Conservation (phyloP, 64 coral and sea anemone genomes). For the Astreopora myriophthalma region DNA sequence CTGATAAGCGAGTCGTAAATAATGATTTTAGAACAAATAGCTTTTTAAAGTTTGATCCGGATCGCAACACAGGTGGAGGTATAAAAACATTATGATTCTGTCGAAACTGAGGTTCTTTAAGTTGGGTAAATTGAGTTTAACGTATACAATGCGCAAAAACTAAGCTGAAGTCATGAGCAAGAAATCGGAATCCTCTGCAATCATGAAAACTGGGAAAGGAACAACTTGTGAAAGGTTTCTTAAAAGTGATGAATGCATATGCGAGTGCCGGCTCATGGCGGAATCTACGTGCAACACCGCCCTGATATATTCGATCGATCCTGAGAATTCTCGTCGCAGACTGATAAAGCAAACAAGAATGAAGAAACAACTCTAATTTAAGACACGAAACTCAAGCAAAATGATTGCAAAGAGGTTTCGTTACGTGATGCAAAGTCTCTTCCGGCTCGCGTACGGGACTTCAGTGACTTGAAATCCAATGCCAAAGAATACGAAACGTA, state of each 20-base stretch:
- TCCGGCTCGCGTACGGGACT: constrained; percentile 71
- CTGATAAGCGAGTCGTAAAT: neutral
- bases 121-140: too few species aligned
- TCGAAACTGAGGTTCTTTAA: too few species aligned
- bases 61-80: neutral
- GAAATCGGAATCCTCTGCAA: constrained; percentile 74
- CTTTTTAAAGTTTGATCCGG: neutral
- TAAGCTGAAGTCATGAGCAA: constrained; percentile 38
- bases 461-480: too few species aligned
- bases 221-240: constrained; percentile 48
- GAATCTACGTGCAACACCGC: constrained; percentile 74
- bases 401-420: constrained; percentile 39
- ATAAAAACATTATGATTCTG: neutral
- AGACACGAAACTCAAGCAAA: constrained; percentile 70
- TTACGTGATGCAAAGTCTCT: constrained; percentile 60
- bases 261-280: constrained; percentile 39
- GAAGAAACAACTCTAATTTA: constrained; percentile 85
- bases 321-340: constrained; percentile 55
- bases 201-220: constrained; percentile 56
- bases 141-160: neutral
- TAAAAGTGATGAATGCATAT: constrained; percentile 56
- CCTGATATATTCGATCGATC: constrained; percentile 60
- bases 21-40: neutral
- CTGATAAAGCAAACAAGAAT: constrained; percentile 73
- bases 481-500: neutral